A percentile compares a stretch with the other conserved stretches of the same genome.
Conservation (phyloP, 2,888 invertebrate genomes). For the Eupsilia transversa region DNA sequence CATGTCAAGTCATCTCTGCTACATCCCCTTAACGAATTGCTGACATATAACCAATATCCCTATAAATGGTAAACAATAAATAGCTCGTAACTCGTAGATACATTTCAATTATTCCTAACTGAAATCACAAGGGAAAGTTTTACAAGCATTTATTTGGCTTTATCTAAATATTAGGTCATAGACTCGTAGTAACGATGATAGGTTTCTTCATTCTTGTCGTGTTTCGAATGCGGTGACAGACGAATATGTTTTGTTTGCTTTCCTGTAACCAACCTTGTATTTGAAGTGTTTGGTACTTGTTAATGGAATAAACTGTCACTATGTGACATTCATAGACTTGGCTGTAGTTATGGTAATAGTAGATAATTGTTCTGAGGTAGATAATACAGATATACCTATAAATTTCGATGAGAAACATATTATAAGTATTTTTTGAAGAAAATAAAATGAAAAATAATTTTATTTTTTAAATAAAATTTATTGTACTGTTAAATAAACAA, state of each 20-base stretch:
- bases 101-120: conserved; percentile 21
- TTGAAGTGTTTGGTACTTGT: conserved; percentile 8
- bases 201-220: conserved; percentile 5
- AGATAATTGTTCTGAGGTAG: too few relatives aligned
- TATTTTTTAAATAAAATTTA: conserved; percentile 27
- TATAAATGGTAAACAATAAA: conserved; percentile 24
- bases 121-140: conserved; percentile 24
- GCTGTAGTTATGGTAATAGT: too few relatives aligned
- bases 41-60: too few relatives aligned
- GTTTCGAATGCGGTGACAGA: conserved; percentile 7
- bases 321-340: neutral
- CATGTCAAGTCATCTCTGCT: too few relatives aligned
- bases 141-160: conserved; percentile 40
- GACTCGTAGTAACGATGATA: neutral
- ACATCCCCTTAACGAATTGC: too few relatives aligned
- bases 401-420: neutral
- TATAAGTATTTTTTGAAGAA: neutral
- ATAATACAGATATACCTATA: neutral
- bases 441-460: neutral
- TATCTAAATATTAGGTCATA: conserved; percentile 1
- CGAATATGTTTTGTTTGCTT: conserved; percentile 19
- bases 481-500: conserved; percentile 13
- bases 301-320: neutral
- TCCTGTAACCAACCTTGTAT: conserved; percentile 22
- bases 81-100: conserved; percentile 5